Conservation (phyloP, 2,888 invertebrate species). For the Luffia ferchaultella region DNA sequence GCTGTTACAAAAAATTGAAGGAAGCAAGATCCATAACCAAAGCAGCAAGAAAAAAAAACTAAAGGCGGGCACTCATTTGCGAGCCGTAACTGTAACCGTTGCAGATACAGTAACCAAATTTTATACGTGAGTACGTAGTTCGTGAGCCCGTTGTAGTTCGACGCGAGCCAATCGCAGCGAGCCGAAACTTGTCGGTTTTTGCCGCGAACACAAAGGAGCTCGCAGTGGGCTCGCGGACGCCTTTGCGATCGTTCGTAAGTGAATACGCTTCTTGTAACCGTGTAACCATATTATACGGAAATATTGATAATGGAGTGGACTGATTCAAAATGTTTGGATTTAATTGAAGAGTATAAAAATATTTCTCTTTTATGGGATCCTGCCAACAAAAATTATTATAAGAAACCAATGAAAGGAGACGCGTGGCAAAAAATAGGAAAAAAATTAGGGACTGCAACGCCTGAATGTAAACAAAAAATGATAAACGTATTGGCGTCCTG, state of each 20-base stretch:
- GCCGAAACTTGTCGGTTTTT: neutral
- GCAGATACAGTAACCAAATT: constrained; percentile 12
- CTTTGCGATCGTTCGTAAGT: neutral
- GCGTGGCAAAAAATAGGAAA: neutral
- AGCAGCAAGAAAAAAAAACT: too few species aligned
- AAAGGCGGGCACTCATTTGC: constrained; percentile 8
- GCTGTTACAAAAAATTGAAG: too few species aligned
- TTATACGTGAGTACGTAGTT: neutral
- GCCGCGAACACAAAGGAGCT: neutral
- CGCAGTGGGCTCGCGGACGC: neutral
- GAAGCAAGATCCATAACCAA: too few species aligned
- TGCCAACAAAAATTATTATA: neutral
- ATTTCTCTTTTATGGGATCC: neutral
- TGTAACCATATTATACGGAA: neutral
- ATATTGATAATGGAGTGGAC: neutral
- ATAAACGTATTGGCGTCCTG: neutral
- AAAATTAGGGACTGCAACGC: neutral
- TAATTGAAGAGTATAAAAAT: neutral
- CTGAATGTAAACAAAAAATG: constrained; percentile 1
- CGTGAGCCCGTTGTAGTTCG: neutral
- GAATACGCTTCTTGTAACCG: neutral
- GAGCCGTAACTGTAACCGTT: constrained; percentile 14
- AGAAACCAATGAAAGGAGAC: neutral
- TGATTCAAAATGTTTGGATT: neutral
- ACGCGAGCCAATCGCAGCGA: neutral